phyloP scores from a whole-genome alignment of 2,797 vertebrate species.

The Podargus strigoides region DNA sequence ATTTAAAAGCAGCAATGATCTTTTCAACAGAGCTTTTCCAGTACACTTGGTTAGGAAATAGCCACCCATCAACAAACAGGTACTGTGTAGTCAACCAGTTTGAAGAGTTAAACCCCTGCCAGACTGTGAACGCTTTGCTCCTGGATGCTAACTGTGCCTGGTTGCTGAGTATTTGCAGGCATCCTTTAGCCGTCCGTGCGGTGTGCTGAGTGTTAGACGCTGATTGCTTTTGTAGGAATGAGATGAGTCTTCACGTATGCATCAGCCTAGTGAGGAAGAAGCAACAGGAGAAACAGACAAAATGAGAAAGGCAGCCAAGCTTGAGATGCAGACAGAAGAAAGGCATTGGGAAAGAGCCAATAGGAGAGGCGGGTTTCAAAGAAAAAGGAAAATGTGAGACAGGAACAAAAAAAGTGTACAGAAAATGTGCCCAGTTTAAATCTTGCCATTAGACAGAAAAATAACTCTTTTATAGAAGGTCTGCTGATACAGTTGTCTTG shows the following conservation, averaged over 20 bases:
- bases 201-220: neutral
- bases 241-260: neutral
- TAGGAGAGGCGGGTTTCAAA: constrained; percentile 57
- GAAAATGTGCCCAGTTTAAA: constrained; percentile 25
- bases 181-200: neutral
- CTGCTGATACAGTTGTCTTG: constrained; percentile 33
- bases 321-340: constrained; percentile 59
- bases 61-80: neutral
- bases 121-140: neutral
- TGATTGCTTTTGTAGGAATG: constrained; percentile 45
- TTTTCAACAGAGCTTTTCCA: neutral
- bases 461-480: neutral
- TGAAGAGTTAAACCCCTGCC: neutral
- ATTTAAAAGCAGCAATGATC: neutral
- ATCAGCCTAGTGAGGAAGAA: constrained; percentile 8
- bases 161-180: neutral
- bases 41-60: neutral
- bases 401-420: neutral
- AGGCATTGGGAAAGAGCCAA: constrained; percentile 46
- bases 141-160: neutral
- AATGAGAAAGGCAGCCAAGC: constrained; percentile 64
- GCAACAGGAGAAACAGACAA: constrained; percentile 54
- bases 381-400: constrained; percentile 14
- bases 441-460: constrained; percentile 38
- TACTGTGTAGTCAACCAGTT: neutral